Base-by-base conservation (phyloP, 2,888 invertebrate species). In the Deilephila elpenor region DNA sequence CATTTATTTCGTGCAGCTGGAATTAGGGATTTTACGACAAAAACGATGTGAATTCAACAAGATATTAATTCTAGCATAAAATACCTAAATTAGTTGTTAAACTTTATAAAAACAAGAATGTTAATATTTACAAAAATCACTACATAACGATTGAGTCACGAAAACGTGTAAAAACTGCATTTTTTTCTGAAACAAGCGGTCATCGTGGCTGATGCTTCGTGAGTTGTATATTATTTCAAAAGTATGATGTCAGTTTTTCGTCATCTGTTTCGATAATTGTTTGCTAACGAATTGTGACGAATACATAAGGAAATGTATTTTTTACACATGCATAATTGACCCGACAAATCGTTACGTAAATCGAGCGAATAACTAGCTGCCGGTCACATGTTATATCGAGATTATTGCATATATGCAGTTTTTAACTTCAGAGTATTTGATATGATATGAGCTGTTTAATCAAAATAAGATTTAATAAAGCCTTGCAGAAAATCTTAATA, bases 201-300 rank as follows among this genome's bases (percentile, higher is more conserved):
- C 56, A 85, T 86, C 81, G 84, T 83, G 83, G 86, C 82, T 77
- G 78, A 84, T 84, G 51, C 70, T 72, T 76, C 72, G 76, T 75
- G 71, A 62, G 59, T 75, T 59, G 77, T 71, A 73, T 74, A 76
- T 67, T 80, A 81, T 80, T 78, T 76, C 72, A 74, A 76, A 74
- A 62, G 71, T 74, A 77, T 86, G 88, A 87, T 85, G 84, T 86
- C 86, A 88, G 81, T 76, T 75, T 79, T 77, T 79, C 84, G 82
- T 85, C 83, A 84, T 81, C 78, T 75, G 74, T 74, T 71, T 71
- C 73, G 74, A 73, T 74, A 72, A 77, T 77, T 75, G 67, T 67
- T 67, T 67, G 67, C 74, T 78, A 78, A 78, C 78, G 77, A 76
- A 77, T 76, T 74, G 77, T 76, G 64, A 71, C 75, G 59, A 67